A percentile compares a stretch with the other conserved stretches of the same genome.
Evolutionary conservation across 2,888 invertebrate genomes (phyloP).

Genomic region (Nasonovia ribisnigri): DNA sequence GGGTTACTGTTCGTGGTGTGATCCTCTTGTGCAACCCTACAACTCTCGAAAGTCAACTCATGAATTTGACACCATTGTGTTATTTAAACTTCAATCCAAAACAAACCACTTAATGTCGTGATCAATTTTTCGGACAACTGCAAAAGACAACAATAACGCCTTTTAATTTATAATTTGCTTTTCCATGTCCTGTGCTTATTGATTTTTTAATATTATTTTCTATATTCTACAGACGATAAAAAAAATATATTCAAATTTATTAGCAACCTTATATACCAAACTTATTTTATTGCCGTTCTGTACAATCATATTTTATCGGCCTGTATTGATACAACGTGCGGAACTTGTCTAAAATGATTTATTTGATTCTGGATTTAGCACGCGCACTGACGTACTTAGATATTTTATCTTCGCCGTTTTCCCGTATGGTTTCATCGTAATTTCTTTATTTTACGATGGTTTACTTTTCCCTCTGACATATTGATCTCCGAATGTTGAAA

Average conservation of each 20-base stretch:
- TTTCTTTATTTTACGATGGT: conserved; percentile 21
- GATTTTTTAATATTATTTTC: neutral
- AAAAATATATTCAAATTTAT: neutral
- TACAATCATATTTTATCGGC: neutral
- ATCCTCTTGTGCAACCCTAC: neutral
- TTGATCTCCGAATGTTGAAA: neutral
- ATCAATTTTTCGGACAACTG: conserved; percentile 16
- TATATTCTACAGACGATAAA: neutral
- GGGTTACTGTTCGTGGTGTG: neutral
- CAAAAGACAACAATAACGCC: neutral
- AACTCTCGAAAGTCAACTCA: neutral
- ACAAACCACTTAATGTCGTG: neutral
- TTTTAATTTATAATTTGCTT: conserved; percentile 3
- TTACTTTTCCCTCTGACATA: neutral
- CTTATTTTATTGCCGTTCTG: neutral
- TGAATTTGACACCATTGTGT: neutral
- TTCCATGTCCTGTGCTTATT: neutral
- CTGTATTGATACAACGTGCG: neutral
- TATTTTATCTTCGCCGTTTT: conserved; percentile 12
- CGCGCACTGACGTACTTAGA: neutral
- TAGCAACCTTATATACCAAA: neutral
- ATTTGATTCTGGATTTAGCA: neutral
- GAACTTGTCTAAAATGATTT: neutral
- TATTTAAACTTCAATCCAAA: neutral
- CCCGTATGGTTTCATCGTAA: neutral